Evolutionary conservation across 2,113 vertebrate species (phyloP), one percentile per base, ranked within the genome.

Genomic region (Oncorhynchus gorbuscha): DNA sequence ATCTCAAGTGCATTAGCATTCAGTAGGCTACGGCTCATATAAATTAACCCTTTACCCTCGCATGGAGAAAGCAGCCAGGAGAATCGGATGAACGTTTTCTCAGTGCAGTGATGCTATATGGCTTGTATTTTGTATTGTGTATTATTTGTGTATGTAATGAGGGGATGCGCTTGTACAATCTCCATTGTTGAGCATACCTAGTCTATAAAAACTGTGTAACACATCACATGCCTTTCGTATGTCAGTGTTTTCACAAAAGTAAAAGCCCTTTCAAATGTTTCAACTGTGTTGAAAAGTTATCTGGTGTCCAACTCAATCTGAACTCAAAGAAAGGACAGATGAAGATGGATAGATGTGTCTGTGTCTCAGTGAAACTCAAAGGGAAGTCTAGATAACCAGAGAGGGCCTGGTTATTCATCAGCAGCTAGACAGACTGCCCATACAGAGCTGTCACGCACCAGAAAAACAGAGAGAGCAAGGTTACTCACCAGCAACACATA

Each of bases 321-420:
- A 81, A 65, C 81, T 76, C 80, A 87, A 89, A 79, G 88, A 90
- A 85, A 82, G 84, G 86, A 90, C 87, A 87, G 87, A 91, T 92
- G 89, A 91, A 91, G 90, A 92, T 81, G 62, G 85, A 92, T 92
- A 72, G 85, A 86, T 87, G 80, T 90, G 89, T 91, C 89, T 92
- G 90, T 88, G 85, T 84, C 78, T 88, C 82, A 73, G 87, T 84
- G 80, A 81, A 88, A 87, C 86, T 87, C 80, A 85, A 83, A 85
- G 89, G 91, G 88, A 91, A 91, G 85, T 86, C 65, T 68, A 90
- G 91, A 92, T 92, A 91, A 91, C 85, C 87, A 80, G 87, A 84
- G 82, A 89, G 81, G 84, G 85, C 64, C 83, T 78, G 89, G 89
- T 88, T 89, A 88, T 92, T 89, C 86, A 91, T 92, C 89, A 89